Evolutionary conservation across 2,113 vertebrate species (phyloP).

Genomic region (Sylvicapra grimmia): DNA sequence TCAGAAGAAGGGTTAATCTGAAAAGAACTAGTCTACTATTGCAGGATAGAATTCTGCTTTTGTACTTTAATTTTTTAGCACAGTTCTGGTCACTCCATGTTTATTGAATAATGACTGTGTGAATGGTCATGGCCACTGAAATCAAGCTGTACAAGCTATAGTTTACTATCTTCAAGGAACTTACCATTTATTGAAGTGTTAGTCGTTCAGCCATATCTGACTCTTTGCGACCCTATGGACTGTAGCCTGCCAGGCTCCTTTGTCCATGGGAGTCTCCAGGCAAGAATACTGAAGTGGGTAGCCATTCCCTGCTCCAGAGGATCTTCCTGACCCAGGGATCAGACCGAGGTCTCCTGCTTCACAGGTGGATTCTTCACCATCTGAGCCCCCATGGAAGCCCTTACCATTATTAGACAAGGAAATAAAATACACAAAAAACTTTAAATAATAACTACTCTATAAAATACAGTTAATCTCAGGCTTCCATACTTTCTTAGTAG

Average conservation of each 20-base stretch:
- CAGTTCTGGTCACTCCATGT: not conserved
- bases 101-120: not conserved
- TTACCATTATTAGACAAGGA: not conserved
- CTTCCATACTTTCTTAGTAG: not conserved
- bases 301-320: not conserved
- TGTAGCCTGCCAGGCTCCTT: not conserved
- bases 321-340: not conserved
- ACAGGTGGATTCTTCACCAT: not conserved
- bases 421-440: not conserved
- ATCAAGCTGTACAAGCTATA: not conserved
- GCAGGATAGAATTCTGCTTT: not conserved
- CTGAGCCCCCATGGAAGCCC: not conserved
- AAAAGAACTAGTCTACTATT: not conserved
- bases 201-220: not conserved
- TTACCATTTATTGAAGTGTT: not conserved
- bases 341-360: not conserved
- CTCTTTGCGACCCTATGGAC: not conserved
- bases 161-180: not conserved
- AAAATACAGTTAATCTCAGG: not conserved
- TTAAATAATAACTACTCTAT: not conserved
- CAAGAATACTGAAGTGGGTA: not conserved
- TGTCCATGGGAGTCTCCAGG: not conserved
- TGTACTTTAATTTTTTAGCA: constrained; percentile 9
- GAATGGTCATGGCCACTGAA: not conserved
- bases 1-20: not conserved